A percentile compares a stretch with the other conserved stretches of the same genome.
phyloP scores from a whole-genome alignment of 1,140 invertebrate species.

The Lepidurus apus region DNA sequence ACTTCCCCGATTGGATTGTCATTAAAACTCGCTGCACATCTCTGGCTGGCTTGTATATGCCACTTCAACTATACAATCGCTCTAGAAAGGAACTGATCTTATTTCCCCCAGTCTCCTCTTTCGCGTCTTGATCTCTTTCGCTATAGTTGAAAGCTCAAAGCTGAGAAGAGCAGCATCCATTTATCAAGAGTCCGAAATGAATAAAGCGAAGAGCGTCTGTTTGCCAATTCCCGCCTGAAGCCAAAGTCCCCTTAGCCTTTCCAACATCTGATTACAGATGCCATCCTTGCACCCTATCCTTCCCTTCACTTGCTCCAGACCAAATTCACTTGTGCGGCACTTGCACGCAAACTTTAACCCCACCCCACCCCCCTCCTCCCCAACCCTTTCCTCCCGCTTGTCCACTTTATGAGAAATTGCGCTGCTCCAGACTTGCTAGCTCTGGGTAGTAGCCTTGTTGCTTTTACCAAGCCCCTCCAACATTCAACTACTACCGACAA shows the following conservation, averaged over 20 bases:
- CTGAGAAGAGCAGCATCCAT: background rate
- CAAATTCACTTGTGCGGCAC: background rate
- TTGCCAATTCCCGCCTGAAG: background rate
- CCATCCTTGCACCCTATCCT: background rate
- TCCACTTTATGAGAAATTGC: constrained; percentile 22
- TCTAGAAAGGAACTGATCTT: too few relatives aligned
- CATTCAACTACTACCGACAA: too few relatives aligned
- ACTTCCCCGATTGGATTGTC: background rate
- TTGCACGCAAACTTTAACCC: background rate
- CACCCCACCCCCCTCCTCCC: background rate
- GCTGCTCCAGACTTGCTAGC: background rate
- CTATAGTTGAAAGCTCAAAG: too few relatives aligned
- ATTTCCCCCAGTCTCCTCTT: background rate
- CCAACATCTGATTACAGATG: constrained; percentile 10
- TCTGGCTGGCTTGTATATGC: background rate
- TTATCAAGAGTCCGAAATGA: background rate
- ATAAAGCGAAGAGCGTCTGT: constrained; percentile 17
- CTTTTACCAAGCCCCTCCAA: too few relatives aligned
- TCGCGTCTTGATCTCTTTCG: background rate
- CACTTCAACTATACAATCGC: background rate
- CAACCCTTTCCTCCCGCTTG: background rate
- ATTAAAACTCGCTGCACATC: background rate
- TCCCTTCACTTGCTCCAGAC: background rate
- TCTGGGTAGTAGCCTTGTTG: background rate
- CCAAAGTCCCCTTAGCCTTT: background rate